A percentile compares a stretch with the other conserved stretches of the same genome.
Conservation (phyloP, 2,888 invertebrate species). For the Ochropleura leucogaster region DNA sequence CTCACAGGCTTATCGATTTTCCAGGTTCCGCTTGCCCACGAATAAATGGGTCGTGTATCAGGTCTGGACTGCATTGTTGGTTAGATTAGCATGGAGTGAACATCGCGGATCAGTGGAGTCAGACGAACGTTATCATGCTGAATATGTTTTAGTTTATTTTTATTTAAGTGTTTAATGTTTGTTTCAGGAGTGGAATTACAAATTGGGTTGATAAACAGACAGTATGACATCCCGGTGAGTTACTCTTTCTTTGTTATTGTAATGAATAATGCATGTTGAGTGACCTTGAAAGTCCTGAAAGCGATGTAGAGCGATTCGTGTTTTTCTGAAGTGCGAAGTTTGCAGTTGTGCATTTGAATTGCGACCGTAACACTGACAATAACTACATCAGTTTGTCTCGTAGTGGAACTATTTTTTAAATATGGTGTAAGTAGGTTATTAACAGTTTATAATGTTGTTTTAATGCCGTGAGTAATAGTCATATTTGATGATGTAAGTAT, state of each 20-base stretch:
- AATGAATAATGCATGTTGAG: slow-evolving; percentile 36
- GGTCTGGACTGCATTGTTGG: slow-evolving; percentile 19
- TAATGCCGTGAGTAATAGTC: not conserved
- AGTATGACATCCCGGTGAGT: slow-evolving; percentile 85
- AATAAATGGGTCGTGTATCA: slow-evolving; percentile 44
- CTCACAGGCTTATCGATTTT: slow-evolving; percentile 20
- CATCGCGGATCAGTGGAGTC: not conserved
- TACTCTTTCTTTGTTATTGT: slow-evolving; percentile 20
- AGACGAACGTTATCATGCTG: not conserved
- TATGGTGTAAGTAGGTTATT: slow-evolving; percentile 9
- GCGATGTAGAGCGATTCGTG: slow-evolving; percentile 7
- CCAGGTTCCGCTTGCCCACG: slow-evolving; percentile 1
- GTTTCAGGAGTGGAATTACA: slow-evolving; percentile 75
- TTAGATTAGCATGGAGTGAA: slow-evolving; percentile 21
- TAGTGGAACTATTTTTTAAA: not conserved
- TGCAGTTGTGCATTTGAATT: slow-evolving; percentile 2
- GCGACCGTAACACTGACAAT: slow-evolving; percentile 4
- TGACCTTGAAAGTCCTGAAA: slow-evolving; percentile 34
- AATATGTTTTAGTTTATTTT: not conserved
- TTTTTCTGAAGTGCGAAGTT: not conserved
- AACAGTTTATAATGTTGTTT: not conserved
- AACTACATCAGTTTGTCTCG: not conserved
- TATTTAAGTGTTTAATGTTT: slow-evolving; percentile 58
- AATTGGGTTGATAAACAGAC: slow-evolving; percentile 66
- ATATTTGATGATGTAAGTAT: slow-evolving; percentile 16